phyloP scores from a whole-genome alignment of 2,888 invertebrate species.

The Acanthacorydalis orientalis region DNA sequence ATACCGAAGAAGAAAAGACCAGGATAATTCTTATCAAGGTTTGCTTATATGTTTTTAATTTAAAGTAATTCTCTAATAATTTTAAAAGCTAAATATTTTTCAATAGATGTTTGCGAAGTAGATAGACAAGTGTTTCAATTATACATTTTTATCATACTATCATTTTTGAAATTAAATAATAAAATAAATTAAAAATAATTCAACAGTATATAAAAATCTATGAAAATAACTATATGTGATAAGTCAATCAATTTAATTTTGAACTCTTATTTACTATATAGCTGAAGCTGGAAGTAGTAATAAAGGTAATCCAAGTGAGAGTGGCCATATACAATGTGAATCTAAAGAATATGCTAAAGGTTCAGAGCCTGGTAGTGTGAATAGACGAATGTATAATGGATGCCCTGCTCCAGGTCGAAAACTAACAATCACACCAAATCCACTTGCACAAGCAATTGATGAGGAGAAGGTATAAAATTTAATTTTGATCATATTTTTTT shows the following conservation, averaged over 20 bases:
- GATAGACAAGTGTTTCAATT: background rate
- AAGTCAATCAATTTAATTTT: background rate
- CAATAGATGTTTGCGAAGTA: background rate
- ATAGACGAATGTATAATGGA: constrained; percentile 19
- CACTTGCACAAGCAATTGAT: constrained; percentile 41
- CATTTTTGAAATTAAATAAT: background rate
- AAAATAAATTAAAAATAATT: background rate
- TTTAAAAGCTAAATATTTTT: background rate
- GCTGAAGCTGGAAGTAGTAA: constrained; percentile 13
- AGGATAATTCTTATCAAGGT: constrained; percentile 13
- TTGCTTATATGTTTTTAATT: no score
- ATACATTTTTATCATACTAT: background rate
- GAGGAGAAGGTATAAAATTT: constrained; percentile 43
- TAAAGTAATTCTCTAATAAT: no score
- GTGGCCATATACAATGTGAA: constrained; percentile 23
- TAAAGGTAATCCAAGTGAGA: constrained; percentile 21
- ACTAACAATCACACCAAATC: constrained; percentile 62
- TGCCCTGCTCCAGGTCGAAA: constrained; percentile 20
- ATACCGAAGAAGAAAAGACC: constrained; percentile 29
- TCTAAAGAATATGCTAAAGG: constrained; percentile 19
- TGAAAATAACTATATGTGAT: background rate
- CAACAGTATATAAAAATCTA: background rate
- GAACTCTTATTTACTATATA: constrained; percentile 7
- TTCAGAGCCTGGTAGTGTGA: constrained; percentile 16
- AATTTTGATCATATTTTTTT: no score